Evolutionary conservation across 2,888 invertebrate species (phyloP), one percentile per base, ranked within the genome.

Genomic region (Philhelius pedissequus): DNA sequence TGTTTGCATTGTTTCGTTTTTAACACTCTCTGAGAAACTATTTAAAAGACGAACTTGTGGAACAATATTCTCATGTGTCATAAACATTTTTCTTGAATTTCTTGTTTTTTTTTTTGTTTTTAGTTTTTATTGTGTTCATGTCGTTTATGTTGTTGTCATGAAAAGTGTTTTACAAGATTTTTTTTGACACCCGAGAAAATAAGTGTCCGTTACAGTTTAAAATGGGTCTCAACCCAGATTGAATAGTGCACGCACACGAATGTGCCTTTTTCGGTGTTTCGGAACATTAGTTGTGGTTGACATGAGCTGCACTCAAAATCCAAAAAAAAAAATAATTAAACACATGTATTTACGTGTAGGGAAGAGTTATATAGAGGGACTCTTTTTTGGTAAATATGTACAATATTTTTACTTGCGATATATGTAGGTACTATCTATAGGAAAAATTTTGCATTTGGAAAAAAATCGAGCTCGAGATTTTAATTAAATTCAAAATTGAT

Each of bases 121-220:
- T n/a, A n/a, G n/a, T n/a, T n/a, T 43, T 45, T 11, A 9, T 27
- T 27, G 15, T 15, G 25, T 38, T 38, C 38, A 58, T 58, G 38
- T 50, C 68, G 71, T 82, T 82, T 73, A 82, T n/a, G n/a, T 82
- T 52, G 48, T 11, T 62, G 82, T 66, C 60, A 73, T 82, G 77
- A 73, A 68, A 68, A 54, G 71, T 77, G 48, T 68, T 77, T 82
- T 82, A 82, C 38, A 77, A 77, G 62, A 50, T 60, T 9, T 25
- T 68, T 66, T 71, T 35, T 62, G 66, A 82, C 82, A 73, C 77
- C 71, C 77, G 58, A 73, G n/a, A 76, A 77, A 66, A 62, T 60
- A n/a, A n/a, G n/a, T 48, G 58, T 71, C 4, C 3, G 64, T 45
- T 54, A 76, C 71, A 38, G 30, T 76, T 71, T 35, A 40, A 30